These are phyloP conservation scores for Subanguina moxae DNA, from an alignment of 1,140 invertebrate genomes.

Conservation along the genomic window DNA sequence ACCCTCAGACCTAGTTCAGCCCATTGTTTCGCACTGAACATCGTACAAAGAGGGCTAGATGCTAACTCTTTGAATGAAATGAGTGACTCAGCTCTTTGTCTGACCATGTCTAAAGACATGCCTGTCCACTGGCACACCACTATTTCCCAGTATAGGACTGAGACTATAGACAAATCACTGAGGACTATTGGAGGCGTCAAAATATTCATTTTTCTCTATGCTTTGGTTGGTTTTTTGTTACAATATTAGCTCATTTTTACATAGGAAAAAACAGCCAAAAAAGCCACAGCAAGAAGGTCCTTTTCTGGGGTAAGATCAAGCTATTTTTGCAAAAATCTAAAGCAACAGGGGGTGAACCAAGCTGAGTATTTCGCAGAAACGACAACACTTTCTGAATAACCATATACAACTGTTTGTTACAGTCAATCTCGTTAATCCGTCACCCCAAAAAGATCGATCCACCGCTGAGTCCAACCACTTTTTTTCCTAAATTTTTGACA, in stretches of 20 bases:
- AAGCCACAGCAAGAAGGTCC: neutral
- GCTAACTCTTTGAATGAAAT: conserved; percentile 7
- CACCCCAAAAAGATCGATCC: too few relatives aligned
- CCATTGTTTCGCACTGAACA: conserved; percentile 29
- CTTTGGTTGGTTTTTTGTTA: conserved; percentile 33
- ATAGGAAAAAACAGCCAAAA: neutral
- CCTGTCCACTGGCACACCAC: conserved; percentile 24
- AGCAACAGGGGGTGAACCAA: too few relatives aligned
- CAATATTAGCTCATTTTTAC: conserved; percentile 3
- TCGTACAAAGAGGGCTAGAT: conserved; percentile 31
- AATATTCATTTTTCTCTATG: conserved; percentile 41
- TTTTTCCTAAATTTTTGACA: too few relatives aligned
- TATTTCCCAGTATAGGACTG: conserved; percentile 16
- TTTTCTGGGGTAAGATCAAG: neutral
- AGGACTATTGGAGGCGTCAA: conserved; percentile 38
- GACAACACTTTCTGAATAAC: too few relatives aligned
- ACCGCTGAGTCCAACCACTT: too few relatives aligned
- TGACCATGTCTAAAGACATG: conserved; percentile 39
- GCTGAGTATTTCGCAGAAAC: too few relatives aligned
- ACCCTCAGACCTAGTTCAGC: conserved; percentile 27
- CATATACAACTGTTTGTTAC: too few relatives aligned
- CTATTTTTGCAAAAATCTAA: too few relatives aligned
- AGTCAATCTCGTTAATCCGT: too few relatives aligned
- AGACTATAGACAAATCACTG: conserved; percentile 34
- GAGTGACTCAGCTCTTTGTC: conserved; percentile 24